Base-by-base conservation (phyloP, 2,888 invertebrate species). In the Proisotoma minuta region DNA sequence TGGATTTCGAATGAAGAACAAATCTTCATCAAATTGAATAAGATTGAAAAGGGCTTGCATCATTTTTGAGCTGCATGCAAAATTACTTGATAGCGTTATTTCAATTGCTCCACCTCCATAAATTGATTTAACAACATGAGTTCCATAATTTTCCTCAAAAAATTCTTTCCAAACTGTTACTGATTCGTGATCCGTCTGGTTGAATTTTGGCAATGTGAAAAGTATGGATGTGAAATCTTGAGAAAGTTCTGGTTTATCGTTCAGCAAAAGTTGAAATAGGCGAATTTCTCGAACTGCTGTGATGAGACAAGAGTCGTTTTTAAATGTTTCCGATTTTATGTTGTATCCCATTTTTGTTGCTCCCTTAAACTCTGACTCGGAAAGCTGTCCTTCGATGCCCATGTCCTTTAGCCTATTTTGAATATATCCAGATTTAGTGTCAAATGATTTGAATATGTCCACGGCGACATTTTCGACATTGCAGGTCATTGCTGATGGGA, bases 191-290 rank as follows among this genome's bases (percentile, higher is more conserved):
- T 63, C 63, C 1, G 22, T 52, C 29, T 28, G 34, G 40, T 63
- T 63, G 22, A n/a, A 60, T 1, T 4, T 8, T 1, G 59, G 43
- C 0, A 63, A 43, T 22, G 20, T 29, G 1, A 23, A 28, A 1
- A 57, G 20, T 1, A 22, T 4, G 10, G 1, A 24, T 2, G 10
- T 26, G 27, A 63, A 63, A 8, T 53, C 48, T n/a, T 29, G 2
- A 4, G 47, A 53, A 22, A 57, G 43, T 3, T 60, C 29, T 5
- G 54, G 26, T 15, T 48, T 51, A 23, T 65, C 68, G 29, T 68
- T 63, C 1, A 68, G 29, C 0, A 48, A 22, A 2, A 65, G 49
- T 27, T 68, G 47, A 59, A 65, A 68, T 0, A 57, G 58, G 12
- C 61, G 47, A 48, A 60, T 53, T 39, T 62, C 53, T 12, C 58